These are phyloP conservation scores for Podabrus alpinus DNA, from an alignment of 2,888 invertebrate species.

Conservation along the genomic window DNA sequence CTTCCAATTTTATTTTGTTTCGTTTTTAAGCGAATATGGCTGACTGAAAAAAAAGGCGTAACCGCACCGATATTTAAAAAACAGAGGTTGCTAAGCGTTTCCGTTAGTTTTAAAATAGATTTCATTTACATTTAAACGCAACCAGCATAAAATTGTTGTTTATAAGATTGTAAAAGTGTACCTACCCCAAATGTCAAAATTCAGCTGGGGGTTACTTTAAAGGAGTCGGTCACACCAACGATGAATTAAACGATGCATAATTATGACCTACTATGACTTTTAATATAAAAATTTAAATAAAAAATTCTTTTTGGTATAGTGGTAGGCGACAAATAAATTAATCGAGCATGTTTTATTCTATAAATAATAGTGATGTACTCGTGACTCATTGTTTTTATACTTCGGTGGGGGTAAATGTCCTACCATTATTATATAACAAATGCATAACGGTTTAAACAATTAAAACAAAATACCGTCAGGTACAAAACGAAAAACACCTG, in stretches of 20 bases:
- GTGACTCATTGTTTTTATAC: conserved; percentile 23
- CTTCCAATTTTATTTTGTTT: not conserved
- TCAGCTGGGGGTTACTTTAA: not conserved
- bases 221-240: not conserved
- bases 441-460: conserved; percentile 9
- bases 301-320: not conserved
- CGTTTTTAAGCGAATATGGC: conserved; percentile 30
- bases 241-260: not conserved
- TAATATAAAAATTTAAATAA: not conserved
- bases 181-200: conserved; percentile 2
- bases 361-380: conserved; percentile 25
- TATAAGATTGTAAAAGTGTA: not conserved
- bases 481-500: not conserved
- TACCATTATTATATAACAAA: conserved; percentile 24
- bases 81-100: not conserved
- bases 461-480: not conserved
- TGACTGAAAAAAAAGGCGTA: conserved; percentile 33
- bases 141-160: not conserved
- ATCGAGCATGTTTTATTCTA: conserved; percentile 24
- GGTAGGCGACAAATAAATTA: conserved; percentile 2
- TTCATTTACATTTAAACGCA: not conserved
- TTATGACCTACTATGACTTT: not conserved
- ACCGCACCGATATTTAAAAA: conserved; percentile 19
- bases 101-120: not conserved
- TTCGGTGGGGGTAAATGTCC: conserved; percentile 25